Percentiles rank a stretch among this genome's conserved stretches.
phyloP scores from a whole-genome alignment of 2,797 vertebrate genomes.

The Micrastur ruficollis region DNA sequence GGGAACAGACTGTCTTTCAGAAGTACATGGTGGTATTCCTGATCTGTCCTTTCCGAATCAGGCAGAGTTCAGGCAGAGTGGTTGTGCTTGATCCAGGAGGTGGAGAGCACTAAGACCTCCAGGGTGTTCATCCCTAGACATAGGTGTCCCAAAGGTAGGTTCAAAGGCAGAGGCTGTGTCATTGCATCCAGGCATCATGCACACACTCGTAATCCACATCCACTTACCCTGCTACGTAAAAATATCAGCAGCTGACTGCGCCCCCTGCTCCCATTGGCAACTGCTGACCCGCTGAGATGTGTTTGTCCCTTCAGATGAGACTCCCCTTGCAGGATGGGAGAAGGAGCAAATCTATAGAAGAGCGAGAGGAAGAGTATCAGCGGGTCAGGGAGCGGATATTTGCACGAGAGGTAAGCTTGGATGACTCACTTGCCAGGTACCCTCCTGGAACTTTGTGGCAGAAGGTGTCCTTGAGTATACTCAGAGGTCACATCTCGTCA shows the following conservation, averaged over 20 bases:
- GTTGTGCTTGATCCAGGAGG: background rate
- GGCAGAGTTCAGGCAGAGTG: background rate
- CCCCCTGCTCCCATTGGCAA: constrained; percentile 17
- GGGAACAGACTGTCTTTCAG: background rate
- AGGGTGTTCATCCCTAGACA: background rate
- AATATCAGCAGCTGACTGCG: background rate
- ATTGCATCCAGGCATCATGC: background rate
- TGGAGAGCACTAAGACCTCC: background rate
- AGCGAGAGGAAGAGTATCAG: constrained; percentile 98
- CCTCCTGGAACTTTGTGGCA: background rate
- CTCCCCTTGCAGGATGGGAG: constrained; percentile 97
- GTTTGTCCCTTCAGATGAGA: constrained; percentile 88
- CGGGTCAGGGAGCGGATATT: constrained; percentile 98
- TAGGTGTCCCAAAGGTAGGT: background rate
- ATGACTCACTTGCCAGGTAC: background rate
- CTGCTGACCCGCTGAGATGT: constrained; percentile 76
- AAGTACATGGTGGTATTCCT: background rate
- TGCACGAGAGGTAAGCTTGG: constrained; percentile 92
- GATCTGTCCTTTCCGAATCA: background rate
- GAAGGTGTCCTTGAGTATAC: background rate
- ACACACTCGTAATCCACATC: background rate
- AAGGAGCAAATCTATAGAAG: constrained; percentile 98
- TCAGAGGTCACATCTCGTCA: background rate
- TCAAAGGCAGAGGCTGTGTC: background rate
- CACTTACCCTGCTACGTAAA: background rate